Evolutionary conservation across 2,888 invertebrate genomes (phyloP), one percentile per base, ranked within the genome.

Genomic region (Aphodius sticticus): DNA sequence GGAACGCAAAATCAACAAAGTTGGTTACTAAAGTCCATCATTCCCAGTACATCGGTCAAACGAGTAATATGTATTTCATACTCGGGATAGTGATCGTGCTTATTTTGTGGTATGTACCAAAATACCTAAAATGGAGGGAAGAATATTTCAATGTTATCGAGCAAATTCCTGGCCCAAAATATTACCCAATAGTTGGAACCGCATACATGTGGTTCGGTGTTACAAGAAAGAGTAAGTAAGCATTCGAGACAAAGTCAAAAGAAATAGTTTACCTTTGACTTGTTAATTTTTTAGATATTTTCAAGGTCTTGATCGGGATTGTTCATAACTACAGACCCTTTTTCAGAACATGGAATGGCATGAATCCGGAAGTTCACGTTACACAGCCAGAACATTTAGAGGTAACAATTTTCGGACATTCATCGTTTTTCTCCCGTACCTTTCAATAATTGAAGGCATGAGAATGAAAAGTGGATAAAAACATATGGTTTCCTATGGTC

Each of bases 331-430:
- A 78, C n/a, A 77, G 70, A 5, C 86, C 85, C 9, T 77, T 85
- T 7, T 86, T 83, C 79, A 79, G 85, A 76, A 82, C 84, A 2
- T 86, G 85, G 84, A 78, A 80, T 74, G 85, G 85, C 16, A 78
- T 53, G 69, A 74, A 80, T 7, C 85, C 85, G 9, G 81, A 76
- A 26, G 78, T 86, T 12, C 85, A 86, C 79, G 69, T 86, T 5
- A 84, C 82, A 82, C 85, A 84, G 77, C 80, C 85, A 0, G 82
- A 84, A 71, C 83, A 86, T 78, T 76, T 84, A 15, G 85, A 86
- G 81, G 85, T 85, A 26, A 26, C 26, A 2, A 3, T n/a, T n/a
- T n/a, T n/a, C n/a, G n/a, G n/a, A n/a, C n/a, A n/a, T n/a, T n/a
- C n/a, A n/a, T n/a, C n/a, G n/a, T n/a, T n/a, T n/a, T n/a, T n/a